A percentile compares a stretch with the other conserved stretches of the same genome.
These are phyloP conservation scores for Telmatochromis sp. DNA, from an alignment of 2,113 vertebrate genomes.

Conservation along the genomic window DNA sequence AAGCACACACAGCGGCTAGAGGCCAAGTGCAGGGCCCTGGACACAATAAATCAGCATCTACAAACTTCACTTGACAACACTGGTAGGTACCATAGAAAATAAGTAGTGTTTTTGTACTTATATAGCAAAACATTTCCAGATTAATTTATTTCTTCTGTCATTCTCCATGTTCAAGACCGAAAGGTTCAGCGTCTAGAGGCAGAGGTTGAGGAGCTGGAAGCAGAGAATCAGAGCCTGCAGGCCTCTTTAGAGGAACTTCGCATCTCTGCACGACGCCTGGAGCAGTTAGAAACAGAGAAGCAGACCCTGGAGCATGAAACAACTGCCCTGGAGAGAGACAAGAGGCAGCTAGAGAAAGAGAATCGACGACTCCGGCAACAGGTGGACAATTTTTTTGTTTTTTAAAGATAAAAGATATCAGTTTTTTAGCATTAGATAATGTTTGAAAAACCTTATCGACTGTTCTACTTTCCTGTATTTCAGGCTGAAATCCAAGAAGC, in stretches of 20 bases:
- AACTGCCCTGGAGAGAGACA: constrained; percentile 75
- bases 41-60: constrained; percentile 61
- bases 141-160: background rate
- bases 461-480: background rate
- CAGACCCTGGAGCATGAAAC: constrained; percentile 60
- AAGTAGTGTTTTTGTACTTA: background rate
- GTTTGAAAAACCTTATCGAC: background rate
- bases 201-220: constrained; percentile 64
- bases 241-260: constrained; percentile 57
- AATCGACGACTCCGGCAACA: constrained; percentile 63
- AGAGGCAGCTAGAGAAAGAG: constrained; percentile 78
- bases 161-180: constrained; percentile 28
- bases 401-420: background rate
- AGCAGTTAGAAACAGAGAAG: constrained; percentile 59
- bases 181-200: constrained; percentile 70
- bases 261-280: constrained; percentile 45
- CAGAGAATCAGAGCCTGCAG: constrained; percentile 60
- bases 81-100: constrained; percentile 16
- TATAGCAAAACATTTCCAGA: fast-evolving
- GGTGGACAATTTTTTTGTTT: background rate
- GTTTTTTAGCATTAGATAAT: fast-evolving
- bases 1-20: constrained; percentile 62
- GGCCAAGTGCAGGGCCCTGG: constrained; percentile 56
- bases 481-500: constrained; percentile 87
- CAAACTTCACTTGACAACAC: constrained; percentile 71